Evolutionary conservation across 2,888 invertebrate species (phyloP).

Genomic region (Eupelmus urozonus): DNA sequence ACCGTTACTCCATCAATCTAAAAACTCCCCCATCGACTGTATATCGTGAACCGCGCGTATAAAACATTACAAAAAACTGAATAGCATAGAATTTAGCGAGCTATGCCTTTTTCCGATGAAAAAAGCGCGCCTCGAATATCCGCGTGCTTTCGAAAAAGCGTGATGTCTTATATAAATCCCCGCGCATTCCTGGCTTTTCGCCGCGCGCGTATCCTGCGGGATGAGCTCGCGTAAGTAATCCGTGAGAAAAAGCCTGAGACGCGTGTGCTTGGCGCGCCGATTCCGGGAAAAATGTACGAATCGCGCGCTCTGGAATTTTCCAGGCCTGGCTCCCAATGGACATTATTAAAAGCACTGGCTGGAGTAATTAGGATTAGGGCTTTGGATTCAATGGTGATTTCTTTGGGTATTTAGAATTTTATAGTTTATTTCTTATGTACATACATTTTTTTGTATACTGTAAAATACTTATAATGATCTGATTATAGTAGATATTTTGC

Average conservation of each 20-base stretch:
- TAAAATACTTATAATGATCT: too few species aligned
- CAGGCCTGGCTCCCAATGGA: constrained; percentile 60
- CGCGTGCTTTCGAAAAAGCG: constrained; percentile 25
- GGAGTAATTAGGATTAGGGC: constrained; percentile 40
- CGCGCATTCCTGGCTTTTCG: neutral
- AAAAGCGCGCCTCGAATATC: constrained; percentile 16
- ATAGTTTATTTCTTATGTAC: neutral
- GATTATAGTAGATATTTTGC: too few species aligned
- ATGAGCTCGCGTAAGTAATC: too few species aligned
- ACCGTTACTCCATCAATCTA: too few species aligned
- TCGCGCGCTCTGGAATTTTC: constrained; percentile 7
- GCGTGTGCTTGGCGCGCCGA: constrained; percentile 6
- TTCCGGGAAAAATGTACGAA: constrained; percentile 60
- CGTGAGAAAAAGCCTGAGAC: neutral
- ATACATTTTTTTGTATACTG: too few species aligned
- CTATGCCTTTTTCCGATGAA: too few species aligned
- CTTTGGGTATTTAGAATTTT: neutral
- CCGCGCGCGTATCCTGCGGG: neutral
- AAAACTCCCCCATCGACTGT: too few species aligned
- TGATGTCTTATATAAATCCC: constrained; percentile 17
- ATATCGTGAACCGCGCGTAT: too few species aligned
- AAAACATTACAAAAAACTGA: too few species aligned
- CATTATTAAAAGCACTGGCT: constrained; percentile 61
- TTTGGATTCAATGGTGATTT: neutral
- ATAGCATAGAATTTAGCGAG: neutral